phyloP scores from a whole-genome alignment of 2,113 vertebrate species.

The Manacus vitellinus region DNA sequence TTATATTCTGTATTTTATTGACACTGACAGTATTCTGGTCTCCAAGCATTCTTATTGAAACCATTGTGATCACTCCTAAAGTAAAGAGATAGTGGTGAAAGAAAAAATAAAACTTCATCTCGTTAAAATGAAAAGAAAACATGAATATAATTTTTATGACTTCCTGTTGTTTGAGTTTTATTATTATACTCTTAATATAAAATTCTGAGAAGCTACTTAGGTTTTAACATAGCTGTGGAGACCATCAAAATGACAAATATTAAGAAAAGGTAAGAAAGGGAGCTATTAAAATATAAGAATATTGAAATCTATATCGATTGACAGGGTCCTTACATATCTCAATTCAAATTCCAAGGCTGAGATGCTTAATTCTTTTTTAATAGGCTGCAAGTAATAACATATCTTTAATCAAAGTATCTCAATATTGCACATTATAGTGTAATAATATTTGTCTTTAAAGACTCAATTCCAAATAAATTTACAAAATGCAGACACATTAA shows the following conservation, averaged over 20 bases:
- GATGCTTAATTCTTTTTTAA: constrained; percentile 42
- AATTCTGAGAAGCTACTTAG: neutral
- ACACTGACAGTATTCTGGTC: neutral
- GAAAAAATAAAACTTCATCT: neutral
- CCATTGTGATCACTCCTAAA: neutral
- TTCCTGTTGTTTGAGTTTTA: constrained; percentile 30
- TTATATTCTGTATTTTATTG: neutral
- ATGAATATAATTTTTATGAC: neutral
- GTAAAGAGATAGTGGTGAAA: neutral
- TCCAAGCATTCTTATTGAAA: neutral
- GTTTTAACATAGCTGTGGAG: constrained; percentile 1
- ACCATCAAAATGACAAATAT: constrained; percentile 36
- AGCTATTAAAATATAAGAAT: constrained; percentile 34
- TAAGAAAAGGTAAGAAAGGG: neutral
- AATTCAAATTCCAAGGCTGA: constrained; percentile 32
- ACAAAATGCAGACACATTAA: neutral
- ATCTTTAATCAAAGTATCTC: constrained; percentile 33
- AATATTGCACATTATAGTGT: neutral
- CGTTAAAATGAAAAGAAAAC: neutral
- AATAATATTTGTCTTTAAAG: constrained; percentile 43
- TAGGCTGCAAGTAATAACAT: neutral
- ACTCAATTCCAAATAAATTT: constrained; percentile 36
- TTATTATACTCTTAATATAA: constrained; percentile 14
- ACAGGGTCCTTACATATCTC: constrained; percentile 34
- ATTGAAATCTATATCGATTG: constrained; percentile 18